phyloP scores from a whole-genome alignment of 2,888 invertebrate species.

The Platycheirus rosarum region DNA sequence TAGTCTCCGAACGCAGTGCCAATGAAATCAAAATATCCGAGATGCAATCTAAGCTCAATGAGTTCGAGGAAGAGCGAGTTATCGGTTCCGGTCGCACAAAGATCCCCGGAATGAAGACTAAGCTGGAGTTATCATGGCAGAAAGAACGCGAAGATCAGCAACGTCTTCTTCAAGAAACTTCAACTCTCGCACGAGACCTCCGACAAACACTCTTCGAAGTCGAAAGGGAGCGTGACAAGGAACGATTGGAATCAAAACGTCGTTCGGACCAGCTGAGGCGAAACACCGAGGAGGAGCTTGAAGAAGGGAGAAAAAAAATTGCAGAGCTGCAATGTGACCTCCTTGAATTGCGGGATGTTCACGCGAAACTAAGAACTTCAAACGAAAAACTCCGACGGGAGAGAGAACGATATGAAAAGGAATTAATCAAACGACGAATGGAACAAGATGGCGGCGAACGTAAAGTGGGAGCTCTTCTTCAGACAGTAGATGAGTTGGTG shows the following conservation, averaged over 20 bases:
- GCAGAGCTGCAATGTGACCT: slow-evolving; percentile 93
- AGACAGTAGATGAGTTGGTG: slow-evolving; percentile 91
- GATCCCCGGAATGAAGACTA: slow-evolving; percentile 92
- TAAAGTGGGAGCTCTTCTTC: slow-evolving; percentile 88
- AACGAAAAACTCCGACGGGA: slow-evolving; percentile 95
- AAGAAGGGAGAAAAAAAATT: slow-evolving; percentile 93
- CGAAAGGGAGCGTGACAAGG: slow-evolving; percentile 94
- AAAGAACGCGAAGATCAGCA: slow-evolving; percentile 96
- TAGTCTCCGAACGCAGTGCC: slow-evolving; percentile 93
- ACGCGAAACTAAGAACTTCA: slow-evolving; percentile 94
- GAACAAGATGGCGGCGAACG: slow-evolving; percentile 89
- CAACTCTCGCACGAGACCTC: slow-evolving; percentile 93
- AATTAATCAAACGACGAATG: slow-evolving; percentile 86
- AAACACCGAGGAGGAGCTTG: slow-evolving; percentile 93
- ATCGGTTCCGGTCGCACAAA: slow-evolving; percentile 92
- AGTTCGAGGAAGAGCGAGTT: slow-evolving; percentile 93
- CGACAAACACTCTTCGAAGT: slow-evolving; percentile 94
- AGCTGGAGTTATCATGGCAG: slow-evolving; percentile 96
- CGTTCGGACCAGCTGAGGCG: slow-evolving; percentile 93
- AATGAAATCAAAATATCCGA: slow-evolving; percentile 94
- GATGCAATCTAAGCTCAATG: slow-evolving; percentile 89
- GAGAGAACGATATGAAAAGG: slow-evolving; percentile 92
- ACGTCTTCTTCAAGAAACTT: slow-evolving; percentile 93
- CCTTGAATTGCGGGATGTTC: slow-evolving; percentile 93
- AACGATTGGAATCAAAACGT: slow-evolving; percentile 92